Percentiles rank a stretch among this genome's conserved stretches.
These are phyloP conservation scores for Piezodorus guildinii DNA, from an alignment of 1,140 invertebrate species.

Conservation along the genomic window DNA sequence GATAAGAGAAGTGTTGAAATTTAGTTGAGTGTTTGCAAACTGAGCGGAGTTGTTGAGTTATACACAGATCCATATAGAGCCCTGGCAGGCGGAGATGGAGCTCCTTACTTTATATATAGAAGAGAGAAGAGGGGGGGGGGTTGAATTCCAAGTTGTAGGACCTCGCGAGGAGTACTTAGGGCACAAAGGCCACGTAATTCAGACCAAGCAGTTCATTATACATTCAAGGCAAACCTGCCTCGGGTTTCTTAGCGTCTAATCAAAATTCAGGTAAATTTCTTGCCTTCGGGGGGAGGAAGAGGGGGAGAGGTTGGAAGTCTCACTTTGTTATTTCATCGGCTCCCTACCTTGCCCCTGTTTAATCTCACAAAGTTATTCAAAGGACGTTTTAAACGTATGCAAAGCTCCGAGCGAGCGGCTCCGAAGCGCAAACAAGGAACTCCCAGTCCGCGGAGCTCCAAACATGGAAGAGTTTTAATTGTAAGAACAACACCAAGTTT, in stretches of 20 bases:
- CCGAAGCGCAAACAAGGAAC: background rate
- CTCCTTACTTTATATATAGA: slow-evolving; percentile 16
- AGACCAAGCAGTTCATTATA: slow-evolving; percentile 24
- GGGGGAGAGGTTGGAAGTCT: slow-evolving; percentile 6
- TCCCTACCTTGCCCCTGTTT: slow-evolving; percentile 16
- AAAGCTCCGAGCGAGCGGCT: slow-evolving; percentile 18
- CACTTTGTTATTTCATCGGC: slow-evolving; percentile 25
- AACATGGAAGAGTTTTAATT: slow-evolving; percentile 21
- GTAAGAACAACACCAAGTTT: slow-evolving; percentile 26
- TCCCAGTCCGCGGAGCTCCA: background rate
- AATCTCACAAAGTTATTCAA: slow-evolving; percentile 27
- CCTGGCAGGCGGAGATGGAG: background rate
- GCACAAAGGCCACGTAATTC: slow-evolving; percentile 11
- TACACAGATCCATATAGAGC: slow-evolving; percentile 5
- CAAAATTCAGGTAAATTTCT: slow-evolving; percentile 26
- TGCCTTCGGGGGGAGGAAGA: slow-evolving; percentile 15
- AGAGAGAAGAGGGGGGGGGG: slow-evolving; percentile 5
- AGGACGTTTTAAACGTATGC: slow-evolving; percentile 23
- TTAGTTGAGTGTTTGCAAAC: slow-evolving; percentile 13
- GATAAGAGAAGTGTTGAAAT: slow-evolving; percentile 9
- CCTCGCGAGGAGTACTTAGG: slow-evolving; percentile 4
- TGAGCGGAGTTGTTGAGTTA: background rate
- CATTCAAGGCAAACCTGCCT: slow-evolving; percentile 17
- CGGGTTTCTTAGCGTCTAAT: slow-evolving; percentile 26
- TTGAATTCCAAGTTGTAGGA: slow-evolving; percentile 13